Evolutionary conservation across 2,888 invertebrate species (phyloP), one percentile per base, ranked within the genome.

Genomic region (Heliconius erato): DNA sequence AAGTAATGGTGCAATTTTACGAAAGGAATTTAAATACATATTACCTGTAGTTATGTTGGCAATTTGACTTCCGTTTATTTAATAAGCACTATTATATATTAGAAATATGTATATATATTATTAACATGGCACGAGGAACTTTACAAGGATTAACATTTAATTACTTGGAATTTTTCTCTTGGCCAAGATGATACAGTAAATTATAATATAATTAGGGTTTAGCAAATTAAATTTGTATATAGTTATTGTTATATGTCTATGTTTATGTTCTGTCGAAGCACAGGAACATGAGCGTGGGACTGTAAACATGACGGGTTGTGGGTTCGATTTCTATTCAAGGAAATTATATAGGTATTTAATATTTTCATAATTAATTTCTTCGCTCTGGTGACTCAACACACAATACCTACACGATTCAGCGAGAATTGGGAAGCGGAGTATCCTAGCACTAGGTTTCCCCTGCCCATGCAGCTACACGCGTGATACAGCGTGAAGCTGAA

Each of bases 1-100:
- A 32, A 3, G 32, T 32, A 40, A 40, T 40, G 40, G 40, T 40
- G 40, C 40, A 40, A 40, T 40, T 40, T 40, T 40, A 35, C n/a
- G n/a, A 49, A 49, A 49, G 49, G 49, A 49, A 69, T 35, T 69
- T 69, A 23, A 69, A 69, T 69, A n/a, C n/a, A n/a, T n/a, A n/a
- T n/a, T 26, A 72, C 14, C 12, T 4, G 1, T 49, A 74, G 28
- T 19, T 23, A 74, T 23, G 28, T 26, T 19, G 2, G 54, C 32
- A 5, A 74, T 59, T 74, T 12, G 54, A 59, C 32, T 32, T 74
- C 54, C 54, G 54, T 74, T 32, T 59, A 32, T 59, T 74, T 74
- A 54, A 59, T 59, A 16, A 49, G 54, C 49, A 6, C 74, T 40
- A 40, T 72, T 4, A 72, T 72, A 44, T 72, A 44, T 72, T 72